Conservation (phyloP, 2,113 vertebrate genomes). For the Cyprinodon brontotheroides region DNA sequence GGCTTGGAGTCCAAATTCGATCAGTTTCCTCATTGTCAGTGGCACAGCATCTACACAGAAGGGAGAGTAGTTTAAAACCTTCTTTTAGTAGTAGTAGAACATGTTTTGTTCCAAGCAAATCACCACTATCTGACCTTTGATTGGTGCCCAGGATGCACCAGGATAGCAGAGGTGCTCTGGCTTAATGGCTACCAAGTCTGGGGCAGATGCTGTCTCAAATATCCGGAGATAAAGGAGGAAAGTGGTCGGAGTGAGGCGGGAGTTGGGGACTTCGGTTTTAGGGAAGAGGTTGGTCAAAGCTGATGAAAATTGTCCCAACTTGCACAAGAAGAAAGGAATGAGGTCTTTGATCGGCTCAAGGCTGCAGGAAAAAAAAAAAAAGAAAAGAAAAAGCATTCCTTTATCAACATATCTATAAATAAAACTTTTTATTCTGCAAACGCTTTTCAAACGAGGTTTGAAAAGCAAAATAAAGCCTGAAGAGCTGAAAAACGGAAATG, state of each 20-base stretch:
- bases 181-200: slow-evolving; percentile 17
- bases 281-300: slow-evolving; percentile 50
- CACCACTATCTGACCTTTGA: slow-evolving; percentile 58
- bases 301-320: slow-evolving; percentile 50
- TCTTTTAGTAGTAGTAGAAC: not conserved
- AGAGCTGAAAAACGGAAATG: not conserved
- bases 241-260: slow-evolving; percentile 51
- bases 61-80: not conserved
- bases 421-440: too few relatives aligned
- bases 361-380: slow-evolving; percentile 18
- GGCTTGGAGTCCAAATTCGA: slow-evolving; percentile 73
- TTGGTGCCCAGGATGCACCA: slow-evolving; percentile 49
- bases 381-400: not conserved
- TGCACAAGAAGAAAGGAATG: slow-evolving; percentile 66
- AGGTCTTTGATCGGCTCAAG: slow-evolving; percentile 55
- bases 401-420: too few relatives aligned
- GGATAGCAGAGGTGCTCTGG: slow-evolving; percentile 19
- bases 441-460: not conserved
- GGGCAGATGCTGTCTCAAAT: slow-evolving; percentile 65
- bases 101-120: not conserved
- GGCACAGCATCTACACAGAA: slow-evolving; percentile 47
- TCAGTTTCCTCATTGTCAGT: slow-evolving; percentile 48
- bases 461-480: not conserved
- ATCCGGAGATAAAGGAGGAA: slow-evolving; percentile 70
- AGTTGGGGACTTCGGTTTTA: slow-evolving; percentile 5